Conservation (phyloP, 2,113 vertebrate species). For the Aythya baeri region DNA sequence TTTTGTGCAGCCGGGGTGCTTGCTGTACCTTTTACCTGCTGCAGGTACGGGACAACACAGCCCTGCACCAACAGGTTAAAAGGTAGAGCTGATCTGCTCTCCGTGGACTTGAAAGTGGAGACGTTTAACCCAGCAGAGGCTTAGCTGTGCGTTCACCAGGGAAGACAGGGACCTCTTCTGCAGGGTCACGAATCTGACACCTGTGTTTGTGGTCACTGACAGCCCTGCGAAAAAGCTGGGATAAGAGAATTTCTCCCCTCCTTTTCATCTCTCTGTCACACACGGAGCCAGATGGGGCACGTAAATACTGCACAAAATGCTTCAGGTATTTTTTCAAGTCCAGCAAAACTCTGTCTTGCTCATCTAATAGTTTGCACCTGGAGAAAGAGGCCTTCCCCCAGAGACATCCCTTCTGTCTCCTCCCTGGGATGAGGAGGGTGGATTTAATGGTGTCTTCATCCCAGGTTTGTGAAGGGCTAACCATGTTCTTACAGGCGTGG, state of each 20-base stretch:
- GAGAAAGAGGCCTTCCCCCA: not conserved
- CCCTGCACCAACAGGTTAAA: not conserved
- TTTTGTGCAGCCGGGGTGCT: not conserved
- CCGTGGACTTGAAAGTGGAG: not conserved
- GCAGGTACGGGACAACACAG: not conserved
- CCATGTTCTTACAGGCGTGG: not conserved
- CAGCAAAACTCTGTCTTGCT: not conserved
- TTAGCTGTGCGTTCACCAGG: not conserved
- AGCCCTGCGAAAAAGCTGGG: not conserved
- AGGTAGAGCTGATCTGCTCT: not conserved
- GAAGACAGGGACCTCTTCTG: not conserved
- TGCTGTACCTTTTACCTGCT: constrained; percentile 14
- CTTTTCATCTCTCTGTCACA: not conserved
- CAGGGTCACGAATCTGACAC: not conserved
- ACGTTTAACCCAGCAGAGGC: not conserved
- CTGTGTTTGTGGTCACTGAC: not conserved
- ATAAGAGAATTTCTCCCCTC: not conserved
- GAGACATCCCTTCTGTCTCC: not conserved
- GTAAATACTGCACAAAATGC: not conserved
- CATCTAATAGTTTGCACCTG: not conserved
- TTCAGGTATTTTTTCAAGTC: not conserved
- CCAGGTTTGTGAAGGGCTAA: not conserved
- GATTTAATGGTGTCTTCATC: not conserved
- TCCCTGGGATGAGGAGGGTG: not conserved
- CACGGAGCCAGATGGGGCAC: not conserved